Base-by-base conservation (phyloP, 2,888 invertebrate species). In the Andrena camellia region DNA sequence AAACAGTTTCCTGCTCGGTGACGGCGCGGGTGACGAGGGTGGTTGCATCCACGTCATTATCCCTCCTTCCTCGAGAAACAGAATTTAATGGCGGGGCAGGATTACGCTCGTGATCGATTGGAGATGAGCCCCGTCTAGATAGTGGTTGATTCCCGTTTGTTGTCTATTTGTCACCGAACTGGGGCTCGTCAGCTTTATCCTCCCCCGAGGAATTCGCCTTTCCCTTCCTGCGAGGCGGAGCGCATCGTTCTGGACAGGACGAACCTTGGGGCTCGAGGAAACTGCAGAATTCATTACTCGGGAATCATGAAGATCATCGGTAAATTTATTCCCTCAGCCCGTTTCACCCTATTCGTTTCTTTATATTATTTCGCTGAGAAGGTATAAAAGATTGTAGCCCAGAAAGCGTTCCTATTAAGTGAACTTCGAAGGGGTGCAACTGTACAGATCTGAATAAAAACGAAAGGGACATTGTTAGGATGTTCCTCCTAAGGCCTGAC, bases 91-190 rank as follows among this genome's bases (percentile, higher is more conserved):
- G 50, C 60, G 60, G 31, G 60, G 13, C 67, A 17, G 74, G 50
- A 74, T 67, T 50, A 67, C 59, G 48, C 31, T 67, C 10, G 29
- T 48, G 67, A 74, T 74, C 67, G 74, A 74, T 67, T 74, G 59
- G 60, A 67, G 67, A 60, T 33, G 50, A 67, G 60, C 48, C 29
- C 6, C 17, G 35, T 64, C 72, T n/a, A 64, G 63, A 52, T 52
- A 33, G 54, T 71, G n/a, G 54, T 7, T 26, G n/a, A 33, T 50
- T 71, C 71, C n/a, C 62, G 71, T 23, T 54, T 69, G 35, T 57
- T 54, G 54, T 64, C 63, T 72, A 64, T 72, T 72, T 72, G 52
- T 64, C 64, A 52, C 54, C 33, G 63, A 29, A n/a, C 63, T n/a
- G 29, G 42, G 42, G 42, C 42, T 42, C 42, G 42, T 42, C 42